Conservation (phyloP, 1,140 invertebrate genomes). For the Eurosta solidaginis region DNA sequence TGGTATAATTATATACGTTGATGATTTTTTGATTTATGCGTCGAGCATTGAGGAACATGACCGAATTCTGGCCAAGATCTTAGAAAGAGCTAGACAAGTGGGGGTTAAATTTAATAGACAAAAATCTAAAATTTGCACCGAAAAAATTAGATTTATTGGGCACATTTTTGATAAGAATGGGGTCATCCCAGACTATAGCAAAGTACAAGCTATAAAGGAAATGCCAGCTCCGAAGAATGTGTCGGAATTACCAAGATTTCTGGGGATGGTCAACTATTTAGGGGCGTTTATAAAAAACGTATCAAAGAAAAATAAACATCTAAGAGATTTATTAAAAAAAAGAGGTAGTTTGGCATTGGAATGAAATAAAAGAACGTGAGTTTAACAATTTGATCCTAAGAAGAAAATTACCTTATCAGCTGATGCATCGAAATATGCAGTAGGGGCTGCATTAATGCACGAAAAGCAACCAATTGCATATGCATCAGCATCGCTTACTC, state of each 20-base stretch:
- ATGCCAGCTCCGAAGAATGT: constrained; percentile 42
- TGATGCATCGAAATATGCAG: constrained; percentile 50
- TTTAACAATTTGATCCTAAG: constrained; percentile 40
- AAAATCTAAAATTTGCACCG: constrained; percentile 38
- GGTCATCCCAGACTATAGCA: constrained; percentile 36
- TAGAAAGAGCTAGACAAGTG: constrained; percentile 37
- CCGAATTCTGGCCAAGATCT: constrained; percentile 41
- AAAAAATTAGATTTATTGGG: constrained; percentile 36
- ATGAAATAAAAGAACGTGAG: neutral
- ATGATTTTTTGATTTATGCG: constrained; percentile 51
- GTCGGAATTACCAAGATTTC: constrained; percentile 44
- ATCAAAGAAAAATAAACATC: constrained; percentile 38
- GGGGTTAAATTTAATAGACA: constrained; percentile 50
- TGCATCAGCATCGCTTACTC: constrained; percentile 51
- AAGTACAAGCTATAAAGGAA: constrained; percentile 42
- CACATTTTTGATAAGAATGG: constrained; percentile 40
- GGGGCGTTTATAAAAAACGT: constrained; percentile 38
- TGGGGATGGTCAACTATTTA: constrained; percentile 46
- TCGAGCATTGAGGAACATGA: constrained; percentile 43
- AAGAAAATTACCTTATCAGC: constrained; percentile 44
- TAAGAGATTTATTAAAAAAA: constrained; percentile 40
- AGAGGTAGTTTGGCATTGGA: constrained; percentile 22
- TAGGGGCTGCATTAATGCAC: no score
- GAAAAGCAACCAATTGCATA: no score
- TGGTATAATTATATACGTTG: constrained; percentile 51